Evolutionary conservation across 2,888 invertebrate genomes (phyloP).

Genomic region (Drosophila maculinotata): DNA sequence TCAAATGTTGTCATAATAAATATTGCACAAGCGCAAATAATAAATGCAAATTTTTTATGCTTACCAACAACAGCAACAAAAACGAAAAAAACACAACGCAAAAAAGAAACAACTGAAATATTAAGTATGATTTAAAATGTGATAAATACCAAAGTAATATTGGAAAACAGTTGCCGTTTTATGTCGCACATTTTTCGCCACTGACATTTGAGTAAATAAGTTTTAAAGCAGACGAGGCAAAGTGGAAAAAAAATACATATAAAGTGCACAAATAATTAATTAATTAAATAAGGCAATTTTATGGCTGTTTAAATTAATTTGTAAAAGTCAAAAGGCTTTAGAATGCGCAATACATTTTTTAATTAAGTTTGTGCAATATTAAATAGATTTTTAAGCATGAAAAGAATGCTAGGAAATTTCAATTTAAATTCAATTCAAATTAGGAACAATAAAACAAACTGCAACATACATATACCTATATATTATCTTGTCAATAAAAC

Average conservation of each 20-base stretch:
- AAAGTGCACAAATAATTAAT: slow-evolving; percentile 16
- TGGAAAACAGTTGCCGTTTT: slow-evolving; percentile 13
- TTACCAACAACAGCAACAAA: background rate
- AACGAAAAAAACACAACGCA: background rate
- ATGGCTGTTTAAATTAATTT: slow-evolving; percentile 4
- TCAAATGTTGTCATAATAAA: slow-evolving; percentile 72
- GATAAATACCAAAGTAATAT: slow-evolving; percentile 40
- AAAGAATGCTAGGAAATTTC: no score
- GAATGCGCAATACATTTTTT: background rate
- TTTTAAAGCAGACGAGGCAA: background rate
- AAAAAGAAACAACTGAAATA: no score
- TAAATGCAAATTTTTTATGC: slow-evolving; percentile 41
- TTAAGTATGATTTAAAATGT: slow-evolving; percentile 55
- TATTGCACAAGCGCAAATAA: slow-evolving; percentile 57
- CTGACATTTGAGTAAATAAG: slow-evolving; percentile 20
- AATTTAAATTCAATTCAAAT: background rate
- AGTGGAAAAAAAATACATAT: background rate
- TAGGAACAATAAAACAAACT: background rate
- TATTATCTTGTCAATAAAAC: background rate
- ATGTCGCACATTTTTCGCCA: slow-evolving; percentile 7
- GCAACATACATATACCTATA: background rate
- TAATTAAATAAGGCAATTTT: slow-evolving; percentile 25
- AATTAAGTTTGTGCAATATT: background rate
- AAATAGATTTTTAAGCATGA: no score
- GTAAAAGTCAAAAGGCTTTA: slow-evolving; percentile 9